Evolutionary conservation across 2,113 vertebrate genomes (phyloP).

Genomic region (Antechinus flavipes): DNA sequence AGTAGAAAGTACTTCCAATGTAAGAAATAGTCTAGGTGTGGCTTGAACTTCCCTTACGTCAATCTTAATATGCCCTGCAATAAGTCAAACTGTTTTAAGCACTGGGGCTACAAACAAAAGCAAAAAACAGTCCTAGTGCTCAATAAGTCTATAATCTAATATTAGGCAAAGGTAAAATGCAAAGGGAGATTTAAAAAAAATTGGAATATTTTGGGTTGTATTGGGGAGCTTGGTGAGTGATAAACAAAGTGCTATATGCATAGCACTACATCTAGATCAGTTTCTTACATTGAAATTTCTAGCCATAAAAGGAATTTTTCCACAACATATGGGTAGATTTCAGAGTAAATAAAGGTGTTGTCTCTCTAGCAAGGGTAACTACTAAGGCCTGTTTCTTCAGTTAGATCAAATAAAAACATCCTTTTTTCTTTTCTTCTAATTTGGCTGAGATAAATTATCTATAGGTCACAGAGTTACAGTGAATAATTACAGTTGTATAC

Average conservation of each 20-base stretch:
- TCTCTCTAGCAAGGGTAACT: neutral
- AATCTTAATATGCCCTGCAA: neutral
- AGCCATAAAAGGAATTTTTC: neutral
- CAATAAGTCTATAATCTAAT: neutral
- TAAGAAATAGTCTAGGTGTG: neutral
- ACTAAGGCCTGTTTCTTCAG: neutral
- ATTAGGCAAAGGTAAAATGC: neutral
- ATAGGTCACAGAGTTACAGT: neutral
- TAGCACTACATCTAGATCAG: neutral
- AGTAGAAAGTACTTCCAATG: neutral
- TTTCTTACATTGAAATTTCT: neutral
- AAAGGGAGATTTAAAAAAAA: neutral
- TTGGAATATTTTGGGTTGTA: neutral
- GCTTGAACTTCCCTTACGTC: neutral
- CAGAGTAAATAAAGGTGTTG: neutral
- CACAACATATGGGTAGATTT: neutral
- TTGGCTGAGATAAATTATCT: neutral
- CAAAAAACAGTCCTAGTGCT: neutral
- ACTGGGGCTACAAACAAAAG: neutral
- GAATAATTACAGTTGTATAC: neutral
- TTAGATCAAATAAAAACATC: neutral
- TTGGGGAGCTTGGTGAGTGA: neutral
- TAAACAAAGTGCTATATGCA: neutral
- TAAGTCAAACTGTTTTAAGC: neutral
- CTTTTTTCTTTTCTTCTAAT: neutral